phyloP scores from a whole-genome alignment of 2,113 vertebrate species.

The Redunca redunca region DNA sequence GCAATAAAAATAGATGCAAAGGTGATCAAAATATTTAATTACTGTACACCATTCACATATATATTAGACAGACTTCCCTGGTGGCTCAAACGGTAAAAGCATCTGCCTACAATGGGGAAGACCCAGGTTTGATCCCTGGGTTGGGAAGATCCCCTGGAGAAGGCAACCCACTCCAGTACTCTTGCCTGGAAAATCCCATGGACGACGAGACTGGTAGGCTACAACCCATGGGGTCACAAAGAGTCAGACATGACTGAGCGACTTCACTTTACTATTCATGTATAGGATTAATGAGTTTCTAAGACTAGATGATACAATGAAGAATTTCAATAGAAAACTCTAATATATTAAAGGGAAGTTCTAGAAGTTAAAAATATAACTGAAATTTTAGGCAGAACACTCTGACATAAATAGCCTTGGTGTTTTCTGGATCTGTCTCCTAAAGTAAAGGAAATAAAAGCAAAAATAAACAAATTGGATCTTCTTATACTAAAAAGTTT shows the following conservation, averaged over 20 bases:
- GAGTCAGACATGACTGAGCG: neutral
- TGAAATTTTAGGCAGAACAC: neutral
- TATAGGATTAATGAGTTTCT: no score
- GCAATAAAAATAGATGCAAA: neutral
- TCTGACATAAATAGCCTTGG: neutral
- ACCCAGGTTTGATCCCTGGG: neutral
- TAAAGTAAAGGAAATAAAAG: neutral
- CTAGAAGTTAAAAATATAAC: neutral
- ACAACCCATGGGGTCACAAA: neutral
- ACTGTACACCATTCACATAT: neutral
- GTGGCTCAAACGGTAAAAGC: neutral
- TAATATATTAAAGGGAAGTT: neutral
- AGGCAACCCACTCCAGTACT: neutral
- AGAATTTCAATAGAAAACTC: neutral
- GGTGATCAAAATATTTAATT: neutral
- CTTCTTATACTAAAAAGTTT: neutral
- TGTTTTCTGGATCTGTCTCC: neutral
- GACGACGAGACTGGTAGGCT: neutral
- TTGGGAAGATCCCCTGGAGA: neutral
- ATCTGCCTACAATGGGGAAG: neutral
- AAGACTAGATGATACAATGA: neutral
- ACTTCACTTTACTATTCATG: neutral
- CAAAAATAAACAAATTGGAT: neutral
- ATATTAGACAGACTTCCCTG: neutral
- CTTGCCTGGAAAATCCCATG: neutral